Base-by-base conservation (phyloP, 2,888 invertebrate species). In the Callyntrura guangdongensis region DNA sequence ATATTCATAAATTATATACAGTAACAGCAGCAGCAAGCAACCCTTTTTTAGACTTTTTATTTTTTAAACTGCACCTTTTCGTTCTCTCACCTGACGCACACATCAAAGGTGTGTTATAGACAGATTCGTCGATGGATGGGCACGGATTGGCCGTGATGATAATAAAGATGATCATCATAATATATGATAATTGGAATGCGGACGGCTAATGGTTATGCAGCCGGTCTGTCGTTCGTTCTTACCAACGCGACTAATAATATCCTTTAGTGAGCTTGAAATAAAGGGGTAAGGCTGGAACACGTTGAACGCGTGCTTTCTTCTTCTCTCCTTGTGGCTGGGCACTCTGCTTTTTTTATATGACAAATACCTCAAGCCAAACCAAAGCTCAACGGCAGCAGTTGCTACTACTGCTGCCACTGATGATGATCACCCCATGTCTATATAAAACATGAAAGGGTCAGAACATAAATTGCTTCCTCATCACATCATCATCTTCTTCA, bases 111-210 rank as follows among this genome's bases (percentile, higher is more conserved):
- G 36, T 36, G 36, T 6, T 36, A 36, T 36, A 36, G 36, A 77
- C 12, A 22, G 49, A 81, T 81, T 81, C 12, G 36, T 27, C 14
- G 61, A 81, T 6, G 6, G 27, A 36, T 81, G 61, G 17, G 56
- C 81, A 61, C 59, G 61, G 81, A 61, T 53, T 61, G 45, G 45
- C 6, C 20, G 72, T 72, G 47, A 61, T 36, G 49, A 74, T 74
- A 56, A 82, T 69, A 72, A 83, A n/a, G 56, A 47, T 74, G 17
- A 72, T 49, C 77, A 79, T 27, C 47, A 86, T 79, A 83, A 56
- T 83, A 79, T 82, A 88, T 83, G 72, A 74, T 88, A 88, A 88
- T 88, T 88, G 83, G 82, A 74, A 83, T 88, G 83, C 36, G 88
- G 82, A 69, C 82, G 69, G 81, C 79, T 86, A 86, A 86, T 86